Evolutionary conservation across 2,888 invertebrate species (phyloP).

Genomic region (Xylocampa areola): DNA sequence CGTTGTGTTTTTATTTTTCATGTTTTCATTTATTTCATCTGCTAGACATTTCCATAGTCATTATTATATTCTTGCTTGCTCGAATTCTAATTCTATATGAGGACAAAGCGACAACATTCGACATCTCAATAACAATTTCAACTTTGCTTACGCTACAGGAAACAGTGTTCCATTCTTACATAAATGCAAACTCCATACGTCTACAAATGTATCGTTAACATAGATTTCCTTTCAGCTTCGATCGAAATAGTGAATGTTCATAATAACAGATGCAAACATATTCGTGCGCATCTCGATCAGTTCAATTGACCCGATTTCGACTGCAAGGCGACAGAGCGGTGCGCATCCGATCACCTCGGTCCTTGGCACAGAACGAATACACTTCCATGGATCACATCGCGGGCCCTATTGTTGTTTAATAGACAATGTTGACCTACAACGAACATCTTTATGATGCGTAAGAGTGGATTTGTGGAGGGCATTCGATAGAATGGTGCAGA

Average conservation of each 20-base stretch:
- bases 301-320: conserved; percentile 74
- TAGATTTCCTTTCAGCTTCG: conserved; percentile 32
- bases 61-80: too few species aligned
- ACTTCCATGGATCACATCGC: conserved; percentile 80
- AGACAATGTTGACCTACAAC: conserved; percentile 75
- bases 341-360: conserved; percentile 78
- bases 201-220: background rate
- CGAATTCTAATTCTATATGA: background rate
- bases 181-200: conserved; percentile 11
- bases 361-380: conserved; percentile 82
- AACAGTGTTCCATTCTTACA: conserved; percentile 15
- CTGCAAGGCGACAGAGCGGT: conserved; percentile 79
- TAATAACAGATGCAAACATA: conserved; percentile 23
- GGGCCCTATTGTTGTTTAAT: conserved; percentile 79
- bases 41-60: too few species aligned
- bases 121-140: background rate
- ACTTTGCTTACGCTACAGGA: conserved; percentile 4
- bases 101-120: background rate
- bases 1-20: too few species aligned
- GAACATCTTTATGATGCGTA: conserved; percentile 70
- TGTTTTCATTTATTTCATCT: too few species aligned
- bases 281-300: conserved; percentile 50
- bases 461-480: conserved; percentile 62
- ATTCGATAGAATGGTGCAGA: conserved; percentile 49
- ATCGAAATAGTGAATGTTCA: conserved; percentile 42